Percentiles rank a stretch among this genome's conserved stretches.
Conservation (phyloP, 2,888 invertebrate genomes). For the Chloroclysta siterata region DNA sequence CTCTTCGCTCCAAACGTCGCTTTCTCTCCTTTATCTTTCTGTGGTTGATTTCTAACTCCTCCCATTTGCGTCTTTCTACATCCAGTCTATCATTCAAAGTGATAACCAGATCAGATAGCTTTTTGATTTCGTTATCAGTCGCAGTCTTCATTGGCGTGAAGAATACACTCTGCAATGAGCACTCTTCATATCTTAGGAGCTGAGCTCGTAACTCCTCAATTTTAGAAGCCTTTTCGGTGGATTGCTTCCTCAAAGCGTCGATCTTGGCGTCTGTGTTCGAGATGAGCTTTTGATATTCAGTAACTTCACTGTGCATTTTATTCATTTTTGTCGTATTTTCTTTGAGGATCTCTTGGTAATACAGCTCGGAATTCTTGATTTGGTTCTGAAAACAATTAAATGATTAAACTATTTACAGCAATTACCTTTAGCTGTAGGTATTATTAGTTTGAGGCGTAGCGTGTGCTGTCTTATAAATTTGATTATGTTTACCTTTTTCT, state of each 20-base stretch:
- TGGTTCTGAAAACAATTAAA: slow-evolving; percentile 67
- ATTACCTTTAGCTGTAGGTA: too few relatives aligned
- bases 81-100: slow-evolving; percentile 85
- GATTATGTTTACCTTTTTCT: too few relatives aligned
- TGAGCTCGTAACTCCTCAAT: slow-evolving; percentile 78
- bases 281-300: slow-evolving; percentile 70
- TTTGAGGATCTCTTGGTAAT: slow-evolving; percentile 79
- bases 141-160: slow-evolving; percentile 83
- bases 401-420: background rate
- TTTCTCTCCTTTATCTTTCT: slow-evolving; percentile 84
- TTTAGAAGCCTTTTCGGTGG: slow-evolving; percentile 75
- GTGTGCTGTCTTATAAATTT: too few relatives aligned
- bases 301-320: slow-evolving; percentile 71
- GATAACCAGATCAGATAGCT: slow-evolving; percentile 84
- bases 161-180: slow-evolving; percentile 77
- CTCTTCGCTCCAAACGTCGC: slow-evolving; percentile 64
- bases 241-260: slow-evolving; percentile 76
- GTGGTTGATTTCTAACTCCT: slow-evolving; percentile 83
- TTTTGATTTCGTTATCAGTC: slow-evolving; percentile 86
- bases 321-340: slow-evolving; percentile 80
- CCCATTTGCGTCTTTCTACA: slow-evolving; percentile 84
- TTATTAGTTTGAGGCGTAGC: too few relatives aligned
- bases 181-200: slow-evolving; percentile 74
- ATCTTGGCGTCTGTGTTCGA: slow-evolving; percentile 80
- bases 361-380: slow-evolving; percentile 72